Base-by-base conservation (phyloP, 2,797 vertebrate genomes). In the Microhierax caerulescens region DNA sequence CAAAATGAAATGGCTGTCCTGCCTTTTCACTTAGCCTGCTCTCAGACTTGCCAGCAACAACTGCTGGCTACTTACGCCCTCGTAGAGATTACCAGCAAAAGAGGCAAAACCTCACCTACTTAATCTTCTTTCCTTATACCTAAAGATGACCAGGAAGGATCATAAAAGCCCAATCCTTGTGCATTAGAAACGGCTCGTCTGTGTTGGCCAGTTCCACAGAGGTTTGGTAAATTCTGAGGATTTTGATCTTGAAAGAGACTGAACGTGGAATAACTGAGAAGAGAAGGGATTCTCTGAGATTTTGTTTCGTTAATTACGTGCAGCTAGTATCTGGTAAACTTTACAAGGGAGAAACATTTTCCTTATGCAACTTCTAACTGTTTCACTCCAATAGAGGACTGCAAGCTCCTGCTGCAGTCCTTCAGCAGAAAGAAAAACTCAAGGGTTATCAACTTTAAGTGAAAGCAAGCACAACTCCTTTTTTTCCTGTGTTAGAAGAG, bases 81-180 rank as follows among this genome's bases (percentile, higher is more conserved):
- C 67, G 54, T 10, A 77, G 68, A 68, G 75, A 88, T 83, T 85
- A 95, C 27, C 57, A 85, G 61, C 79, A 84, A 65, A 75, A 88
- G 50, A 81, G 34, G 79, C 65, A 93, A 95, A 88, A 94, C 0
- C 77, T 96, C 70, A 90, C 69, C 61, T 48, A 65, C 67, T 91
- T 95, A 81, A 90, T 94, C 92, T 90, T 95, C 77, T 69, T 95
- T 86, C 45, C 61, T 76, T 43, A 13, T 78, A 84, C 88, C 87
- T 86, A 73, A 84, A 81, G 73, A 83, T 0, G 4, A 78, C 65
- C 65, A 92, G 73, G 74, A 94, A 86, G 14, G 50, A 93, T 69
- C 53, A 56, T 27, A 88, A 73, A 84, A 93, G 43, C 32, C 83
- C 86, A 70, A 84, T 70, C 67, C 59, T 76, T 84, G 27, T 63